Conservation (phyloP, 37 sponge, comb jelly and placozoan species). For the Dysidea cf. avara region DNA sequence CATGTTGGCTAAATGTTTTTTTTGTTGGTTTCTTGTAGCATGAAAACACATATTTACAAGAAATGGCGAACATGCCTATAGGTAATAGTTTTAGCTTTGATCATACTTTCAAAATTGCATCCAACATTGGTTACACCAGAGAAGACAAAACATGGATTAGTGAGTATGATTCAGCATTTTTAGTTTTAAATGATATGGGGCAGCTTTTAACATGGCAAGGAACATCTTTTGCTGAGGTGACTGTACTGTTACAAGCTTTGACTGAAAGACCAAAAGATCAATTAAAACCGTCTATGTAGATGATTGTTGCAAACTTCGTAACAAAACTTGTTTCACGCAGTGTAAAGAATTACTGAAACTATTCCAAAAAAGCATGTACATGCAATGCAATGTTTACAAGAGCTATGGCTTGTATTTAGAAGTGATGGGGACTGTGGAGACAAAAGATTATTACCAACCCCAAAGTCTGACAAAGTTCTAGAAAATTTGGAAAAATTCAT, state of each 20-base stretch:
- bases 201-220: conserved; percentile 42
- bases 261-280: conserved; percentile 6
- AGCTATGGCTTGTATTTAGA: conserved; percentile 32
- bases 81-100: conserved; percentile 23
- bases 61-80: not conserved
- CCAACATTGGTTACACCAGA: conserved; percentile 33
- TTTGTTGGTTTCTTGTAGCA: conserved; percentile 1
- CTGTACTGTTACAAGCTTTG: not conserved
- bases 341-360: conserved; percentile 17
- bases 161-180: conserved; percentile 29
- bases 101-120: conserved; percentile 41
- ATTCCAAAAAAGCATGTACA: conserved; percentile 13
- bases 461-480: conserved; percentile 13
- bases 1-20: conserved; percentile 7
- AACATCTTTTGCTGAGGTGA: conserved; percentile 23
- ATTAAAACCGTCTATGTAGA: conserved; percentile 22
- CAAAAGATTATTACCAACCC: conserved; percentile 13
- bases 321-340: conserved; percentile 43
- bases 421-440: conserved; percentile 17
- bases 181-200: conserved; percentile 21
- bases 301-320: conserved; percentile 37
- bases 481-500: conserved; percentile 14
- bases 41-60: conserved; percentile 11
- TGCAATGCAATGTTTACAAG: not conserved
- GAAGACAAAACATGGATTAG: conserved; percentile 19